Evolutionary conservation across 2,888 invertebrate genomes (phyloP).

Genomic region (Koerneria pararmatus): DNA sequence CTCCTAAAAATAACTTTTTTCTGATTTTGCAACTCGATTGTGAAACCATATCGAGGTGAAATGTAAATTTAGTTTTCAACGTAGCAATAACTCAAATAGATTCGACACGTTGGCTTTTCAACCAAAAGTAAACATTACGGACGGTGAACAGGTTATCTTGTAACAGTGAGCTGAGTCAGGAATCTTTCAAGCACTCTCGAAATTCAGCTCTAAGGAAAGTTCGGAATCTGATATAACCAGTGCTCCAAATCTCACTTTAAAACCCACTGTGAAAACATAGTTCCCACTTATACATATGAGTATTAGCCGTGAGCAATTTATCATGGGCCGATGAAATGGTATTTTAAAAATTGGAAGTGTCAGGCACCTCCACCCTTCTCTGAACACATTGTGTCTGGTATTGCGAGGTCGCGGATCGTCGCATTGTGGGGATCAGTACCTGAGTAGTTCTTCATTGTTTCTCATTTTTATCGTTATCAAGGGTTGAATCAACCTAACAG

Average conservation of each 20-base stretch:
- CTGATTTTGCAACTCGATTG: no score
- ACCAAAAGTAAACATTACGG: no score
- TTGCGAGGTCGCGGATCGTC: constrained; percentile 88
- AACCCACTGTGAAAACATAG: background rate
- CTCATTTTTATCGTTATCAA: background rate
- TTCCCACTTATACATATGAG: no score
- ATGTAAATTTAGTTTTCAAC: no score
- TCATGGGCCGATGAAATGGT: background rate
- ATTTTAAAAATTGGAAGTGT: no score
- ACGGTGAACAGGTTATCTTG: no score
- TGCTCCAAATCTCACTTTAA: background rate
- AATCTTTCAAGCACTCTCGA: background rate
- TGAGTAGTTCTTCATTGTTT: constrained; percentile 19
- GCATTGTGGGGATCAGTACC: constrained; percentile 68
- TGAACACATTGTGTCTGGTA: constrained; percentile 97
- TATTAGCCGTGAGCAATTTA: background rate
- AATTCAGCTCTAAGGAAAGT: background rate
- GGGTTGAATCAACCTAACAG: background rate
- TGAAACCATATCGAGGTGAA: no score
- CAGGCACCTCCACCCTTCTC: constrained; percentile 73
- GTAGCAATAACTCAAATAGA: no score
- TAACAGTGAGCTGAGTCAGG: background rate
- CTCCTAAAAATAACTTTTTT: constrained; percentile 60
- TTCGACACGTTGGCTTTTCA: no score
- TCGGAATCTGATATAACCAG: background rate